Percentiles rank a stretch among this genome's conserved stretches.
Conservation (phyloP, 2,113 vertebrate species). For the Tetrax tetrax region DNA sequence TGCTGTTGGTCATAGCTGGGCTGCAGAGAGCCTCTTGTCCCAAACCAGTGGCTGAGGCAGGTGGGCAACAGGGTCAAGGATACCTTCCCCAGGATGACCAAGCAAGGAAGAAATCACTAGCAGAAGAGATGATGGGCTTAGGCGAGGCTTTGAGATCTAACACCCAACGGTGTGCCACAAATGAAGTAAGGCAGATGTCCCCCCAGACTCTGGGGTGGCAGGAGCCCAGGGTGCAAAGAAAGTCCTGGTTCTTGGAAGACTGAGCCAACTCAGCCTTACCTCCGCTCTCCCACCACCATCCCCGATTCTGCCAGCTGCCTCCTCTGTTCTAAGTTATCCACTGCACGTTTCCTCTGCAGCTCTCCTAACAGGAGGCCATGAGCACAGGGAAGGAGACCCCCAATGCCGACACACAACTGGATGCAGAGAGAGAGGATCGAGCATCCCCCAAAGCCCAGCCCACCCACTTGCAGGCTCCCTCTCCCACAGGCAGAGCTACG, state of each 20-base stretch:
- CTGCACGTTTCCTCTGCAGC: background rate
- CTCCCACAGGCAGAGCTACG: rapidly evolving
- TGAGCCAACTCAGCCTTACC: background rate
- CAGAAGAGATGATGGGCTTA: background rate
- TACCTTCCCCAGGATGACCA: background rate
- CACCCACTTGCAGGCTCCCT: background rate
- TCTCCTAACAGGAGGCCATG: background rate
- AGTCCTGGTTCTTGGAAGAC: background rate
- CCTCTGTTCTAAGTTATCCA: background rate
- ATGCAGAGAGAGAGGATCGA: background rate
- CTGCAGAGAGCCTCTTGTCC: background rate
- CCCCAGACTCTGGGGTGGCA: background rate
- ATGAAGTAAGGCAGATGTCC: background rate
- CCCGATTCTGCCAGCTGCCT: background rate
- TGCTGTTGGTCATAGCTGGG: background rate
- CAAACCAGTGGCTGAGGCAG: background rate
- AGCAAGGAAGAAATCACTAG: background rate
- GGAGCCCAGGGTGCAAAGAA: background rate
- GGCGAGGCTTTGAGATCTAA: background rate
- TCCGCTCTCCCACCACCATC: background rate
- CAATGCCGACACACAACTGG: background rate
- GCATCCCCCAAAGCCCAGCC: background rate
- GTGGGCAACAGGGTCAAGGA: background rate
- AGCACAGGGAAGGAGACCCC: background rate
- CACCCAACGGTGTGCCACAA: rapidly evolving